Percentiles rank a stretch among this genome's conserved stretches.
phyloP scores from a whole-genome alignment of 2,888 invertebrate species.

The Lithophane ornitopus region DNA sequence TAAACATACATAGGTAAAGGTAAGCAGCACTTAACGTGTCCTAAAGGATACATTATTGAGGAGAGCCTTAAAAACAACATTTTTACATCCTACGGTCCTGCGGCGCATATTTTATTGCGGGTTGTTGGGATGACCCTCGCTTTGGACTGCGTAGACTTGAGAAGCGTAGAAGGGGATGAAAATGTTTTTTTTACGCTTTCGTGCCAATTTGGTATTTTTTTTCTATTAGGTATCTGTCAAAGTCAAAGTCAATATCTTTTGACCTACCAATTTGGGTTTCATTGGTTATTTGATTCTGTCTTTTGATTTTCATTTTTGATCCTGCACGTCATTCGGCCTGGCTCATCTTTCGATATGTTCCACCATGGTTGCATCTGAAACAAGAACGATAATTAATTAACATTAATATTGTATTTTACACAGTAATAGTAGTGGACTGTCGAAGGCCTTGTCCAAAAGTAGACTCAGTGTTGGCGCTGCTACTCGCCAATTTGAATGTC shows the following conservation, averaged over 20 bases:
- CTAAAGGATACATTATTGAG: constrained; percentile 88
- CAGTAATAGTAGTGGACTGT: too few relatives aligned
- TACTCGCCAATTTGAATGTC: too few relatives aligned
- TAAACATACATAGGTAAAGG: constrained; percentile 76
- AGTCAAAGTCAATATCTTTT: too few relatives aligned
- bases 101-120: constrained; percentile 89
- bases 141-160: constrained; percentile 78
- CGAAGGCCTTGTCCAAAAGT: neutral
- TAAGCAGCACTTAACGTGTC: constrained; percentile 84
- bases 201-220: too few relatives aligned
- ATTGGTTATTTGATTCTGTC: neutral
- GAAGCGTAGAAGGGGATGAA: constrained; percentile 60
- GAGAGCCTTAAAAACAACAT: constrained; percentile 88
- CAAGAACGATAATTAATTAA: constrained; percentile 1
- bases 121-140: constrained; percentile 86
- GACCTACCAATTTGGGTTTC: constrained; percentile 4
- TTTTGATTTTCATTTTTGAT: neutral
- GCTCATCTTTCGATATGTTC: neutral
- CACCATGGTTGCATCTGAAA: constrained; percentile 7
- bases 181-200: constrained; percentile 3
- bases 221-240: too few relatives aligned
- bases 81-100: constrained; percentile 87
- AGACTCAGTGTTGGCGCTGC: neutral
- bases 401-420: neutral
- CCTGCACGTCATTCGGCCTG: neutral